These are phyloP conservation scores for Balaenoptera acutorostrata DNA, from an alignment of 2,113 vertebrate species.

Conservation along the genomic window DNA sequence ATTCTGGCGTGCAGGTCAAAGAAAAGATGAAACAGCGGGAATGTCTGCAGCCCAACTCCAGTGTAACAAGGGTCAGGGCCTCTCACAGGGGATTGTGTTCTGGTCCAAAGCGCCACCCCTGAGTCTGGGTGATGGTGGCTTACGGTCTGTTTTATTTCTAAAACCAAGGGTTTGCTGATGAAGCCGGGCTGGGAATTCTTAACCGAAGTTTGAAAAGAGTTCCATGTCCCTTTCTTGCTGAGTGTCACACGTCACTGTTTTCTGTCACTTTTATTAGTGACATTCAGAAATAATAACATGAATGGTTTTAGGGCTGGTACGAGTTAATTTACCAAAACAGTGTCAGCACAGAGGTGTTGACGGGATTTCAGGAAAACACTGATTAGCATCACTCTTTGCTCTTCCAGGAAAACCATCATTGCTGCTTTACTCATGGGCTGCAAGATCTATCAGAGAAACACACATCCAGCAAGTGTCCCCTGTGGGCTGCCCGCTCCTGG, in stretches of 20 bases:
- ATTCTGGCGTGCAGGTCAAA: not conserved
- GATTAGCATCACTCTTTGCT: not conserved
- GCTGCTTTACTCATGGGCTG: not conserved
- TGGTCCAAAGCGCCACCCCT: not conserved
- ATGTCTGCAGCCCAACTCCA: not conserved
- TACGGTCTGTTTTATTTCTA: not conserved
- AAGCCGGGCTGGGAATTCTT: not conserved
- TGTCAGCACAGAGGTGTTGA: not conserved
- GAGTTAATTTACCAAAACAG: not conserved
- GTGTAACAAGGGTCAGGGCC: accelerated
- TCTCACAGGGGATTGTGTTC: accelerated
- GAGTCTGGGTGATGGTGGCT: accelerated
- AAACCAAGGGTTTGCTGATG: not conserved
- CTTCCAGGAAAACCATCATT: not conserved
- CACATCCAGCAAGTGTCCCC: not conserved
- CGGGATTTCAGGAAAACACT: not conserved
- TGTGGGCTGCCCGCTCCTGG: accelerated
- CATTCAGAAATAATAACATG: not conserved
- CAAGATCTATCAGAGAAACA: not conserved
- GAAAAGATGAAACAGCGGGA: not conserved
- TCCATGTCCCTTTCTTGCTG: accelerated
- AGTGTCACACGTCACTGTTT: not conserved
- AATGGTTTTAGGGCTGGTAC: not conserved
- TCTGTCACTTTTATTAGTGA: not conserved
- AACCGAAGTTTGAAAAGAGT: not conserved